Evolutionary conservation across 2,888 invertebrate species (phyloP).

Genomic region (Formica aserva): DNA sequence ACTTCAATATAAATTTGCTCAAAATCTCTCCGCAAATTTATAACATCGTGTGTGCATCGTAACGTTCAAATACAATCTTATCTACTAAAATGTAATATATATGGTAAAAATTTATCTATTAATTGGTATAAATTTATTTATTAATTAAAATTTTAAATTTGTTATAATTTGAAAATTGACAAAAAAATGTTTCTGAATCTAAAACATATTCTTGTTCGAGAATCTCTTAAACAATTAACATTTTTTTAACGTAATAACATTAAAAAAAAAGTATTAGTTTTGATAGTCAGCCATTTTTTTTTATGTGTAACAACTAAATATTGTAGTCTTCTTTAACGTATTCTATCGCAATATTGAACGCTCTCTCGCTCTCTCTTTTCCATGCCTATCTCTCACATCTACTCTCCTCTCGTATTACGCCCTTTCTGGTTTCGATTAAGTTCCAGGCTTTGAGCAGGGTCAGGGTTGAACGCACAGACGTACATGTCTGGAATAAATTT

Average conservation of each 20-base stretch:
- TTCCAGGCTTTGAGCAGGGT: constrained; percentile 68
- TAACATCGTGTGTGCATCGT: background rate
- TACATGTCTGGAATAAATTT: constrained; percentile 77
- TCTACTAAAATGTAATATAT: background rate
- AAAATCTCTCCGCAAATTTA: background rate
- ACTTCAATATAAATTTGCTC: background rate
- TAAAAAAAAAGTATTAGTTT: background rate
- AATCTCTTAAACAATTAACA: background rate
- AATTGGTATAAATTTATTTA: too few relatives aligned
- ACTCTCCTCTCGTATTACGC: constrained; percentile 37
- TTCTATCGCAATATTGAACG: background rate
- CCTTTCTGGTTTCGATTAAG: constrained; percentile 71
- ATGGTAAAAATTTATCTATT: background rate
- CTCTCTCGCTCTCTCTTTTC: constrained; percentile 28
- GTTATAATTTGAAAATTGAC: background rate
- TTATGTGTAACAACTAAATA: background rate
- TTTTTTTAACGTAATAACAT: background rate
- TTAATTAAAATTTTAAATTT: background rate
- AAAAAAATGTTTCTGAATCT: background rate
- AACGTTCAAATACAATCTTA: background rate
- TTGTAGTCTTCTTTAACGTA: background rate
- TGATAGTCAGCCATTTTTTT: background rate
- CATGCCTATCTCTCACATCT: constrained; percentile 18
- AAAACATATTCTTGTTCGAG: background rate
- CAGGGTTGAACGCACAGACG: constrained; percentile 54